Evolutionary conservation across 92 coral and sea anemone genomes (phyloP).

Genomic region (Phenganax marumi): DNA sequence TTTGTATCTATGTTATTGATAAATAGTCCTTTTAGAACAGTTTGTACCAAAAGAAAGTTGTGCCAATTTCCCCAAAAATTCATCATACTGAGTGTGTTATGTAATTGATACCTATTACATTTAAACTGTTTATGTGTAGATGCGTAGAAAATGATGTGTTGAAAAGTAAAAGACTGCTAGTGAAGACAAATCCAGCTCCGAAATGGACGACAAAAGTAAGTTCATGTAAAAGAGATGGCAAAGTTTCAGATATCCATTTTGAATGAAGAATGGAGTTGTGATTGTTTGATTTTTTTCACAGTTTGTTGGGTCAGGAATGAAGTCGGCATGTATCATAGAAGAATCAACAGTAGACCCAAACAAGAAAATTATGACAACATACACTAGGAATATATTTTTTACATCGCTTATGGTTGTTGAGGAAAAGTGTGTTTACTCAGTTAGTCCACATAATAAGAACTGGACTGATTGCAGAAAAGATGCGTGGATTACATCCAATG

Average conservation of each 20-base stretch:
- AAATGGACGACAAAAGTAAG: constrained; percentile 96
- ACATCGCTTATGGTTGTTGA: constrained; percentile 88
- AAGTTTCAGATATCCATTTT: background rate
- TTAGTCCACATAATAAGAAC: constrained; percentile 76
- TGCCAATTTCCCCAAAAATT: no score
- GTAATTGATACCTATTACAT: background rate
- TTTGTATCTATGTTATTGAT: no score
- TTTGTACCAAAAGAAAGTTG: no score
- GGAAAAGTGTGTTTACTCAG: constrained; percentile 88
- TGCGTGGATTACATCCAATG: constrained; percentile 75
- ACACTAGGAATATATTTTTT: constrained; percentile 82
- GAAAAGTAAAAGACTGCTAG: constrained; percentile 72
- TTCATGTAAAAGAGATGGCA: background rate
- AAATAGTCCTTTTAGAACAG: no score
- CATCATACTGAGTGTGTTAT: background rate
- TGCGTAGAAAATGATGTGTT: constrained; percentile 70
- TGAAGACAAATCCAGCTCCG: constrained; percentile 91
- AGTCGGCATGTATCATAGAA: constrained; percentile 85
- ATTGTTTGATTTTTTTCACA: constrained; percentile 22
- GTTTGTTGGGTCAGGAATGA: constrained; percentile 66
- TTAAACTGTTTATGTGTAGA: constrained; percentile 40
- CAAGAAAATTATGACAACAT: constrained; percentile 79
- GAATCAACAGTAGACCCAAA: constrained; percentile 88
- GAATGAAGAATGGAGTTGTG: no score
- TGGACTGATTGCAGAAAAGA: constrained; percentile 84